A percentile compares a stretch with the other conserved stretches of the same genome.
Conservation (phyloP, 2,797 vertebrate genomes). For the Falco biarmicus region DNA sequence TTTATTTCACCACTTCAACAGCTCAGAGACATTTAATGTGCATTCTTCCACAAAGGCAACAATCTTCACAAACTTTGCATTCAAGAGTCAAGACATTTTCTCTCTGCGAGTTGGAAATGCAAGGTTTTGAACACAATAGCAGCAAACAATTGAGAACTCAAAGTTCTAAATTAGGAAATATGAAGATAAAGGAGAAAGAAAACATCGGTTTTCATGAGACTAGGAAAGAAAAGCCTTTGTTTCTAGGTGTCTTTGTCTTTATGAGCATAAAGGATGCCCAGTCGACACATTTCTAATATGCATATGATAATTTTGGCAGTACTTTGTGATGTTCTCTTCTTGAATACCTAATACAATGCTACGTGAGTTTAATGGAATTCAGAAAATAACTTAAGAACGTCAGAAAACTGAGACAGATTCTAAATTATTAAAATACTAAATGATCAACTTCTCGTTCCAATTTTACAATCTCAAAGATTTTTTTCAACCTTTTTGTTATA, state of each 20-base stretch:
- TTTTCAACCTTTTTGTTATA: slow-evolving; percentile 37
- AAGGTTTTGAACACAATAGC: neutral
- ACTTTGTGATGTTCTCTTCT: neutral
- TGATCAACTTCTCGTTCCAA: slow-evolving; percentile 25
- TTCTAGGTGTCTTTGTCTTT: slow-evolving; percentile 10
- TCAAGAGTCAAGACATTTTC: neutral
- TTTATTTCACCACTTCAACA: slow-evolving; percentile 42
- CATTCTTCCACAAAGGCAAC: slow-evolving; percentile 29
- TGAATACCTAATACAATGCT: neutral
- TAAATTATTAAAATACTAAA: slow-evolving; percentile 50
- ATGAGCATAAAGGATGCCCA: neutral
- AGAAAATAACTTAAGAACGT: slow-evolving; percentile 28
- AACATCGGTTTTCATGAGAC: neutral
- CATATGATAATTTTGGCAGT: neutral
- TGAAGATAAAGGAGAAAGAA: neutral
- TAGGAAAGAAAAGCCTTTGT: slow-evolving; percentile 1
- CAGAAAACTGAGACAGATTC: neutral
- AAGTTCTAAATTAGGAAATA: neutral
- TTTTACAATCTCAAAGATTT: slow-evolving; percentile 18
- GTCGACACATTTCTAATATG: neutral
- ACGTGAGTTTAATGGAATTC: neutral
- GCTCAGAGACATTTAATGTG: slow-evolving; percentile 7
- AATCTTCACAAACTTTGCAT: slow-evolving; percentile 32
- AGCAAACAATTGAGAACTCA: neutral
- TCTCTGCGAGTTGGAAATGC: neutral